Conservation (phyloP, 2,113 vertebrate species). For the Pogonocichla stellata region DNA sequence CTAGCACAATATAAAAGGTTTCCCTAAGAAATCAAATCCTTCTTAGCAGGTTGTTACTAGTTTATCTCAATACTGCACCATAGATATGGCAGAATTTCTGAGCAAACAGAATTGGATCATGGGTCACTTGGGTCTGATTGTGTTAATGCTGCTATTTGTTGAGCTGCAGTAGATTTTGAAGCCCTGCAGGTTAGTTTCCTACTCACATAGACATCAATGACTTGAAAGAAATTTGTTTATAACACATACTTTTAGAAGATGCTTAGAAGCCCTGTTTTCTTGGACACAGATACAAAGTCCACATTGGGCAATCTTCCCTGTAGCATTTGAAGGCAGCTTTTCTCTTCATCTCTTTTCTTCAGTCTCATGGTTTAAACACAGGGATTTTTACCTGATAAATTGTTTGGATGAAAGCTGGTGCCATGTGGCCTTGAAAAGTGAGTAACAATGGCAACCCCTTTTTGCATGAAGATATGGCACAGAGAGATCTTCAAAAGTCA, state of each 20-base stretch:
- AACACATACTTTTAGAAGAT: background rate
- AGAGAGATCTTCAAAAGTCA: background rate
- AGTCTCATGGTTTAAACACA: background rate
- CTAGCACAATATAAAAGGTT: background rate
- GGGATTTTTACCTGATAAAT: background rate
- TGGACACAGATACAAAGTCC: background rate
- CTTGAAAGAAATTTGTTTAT: background rate
- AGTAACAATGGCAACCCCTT: background rate
- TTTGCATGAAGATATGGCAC: background rate
- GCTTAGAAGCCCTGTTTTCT: background rate
- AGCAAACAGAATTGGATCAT: background rate
- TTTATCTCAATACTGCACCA: background rate
- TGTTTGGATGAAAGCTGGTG: background rate
- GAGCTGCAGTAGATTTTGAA: background rate
- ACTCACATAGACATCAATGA: background rate
- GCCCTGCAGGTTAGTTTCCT: background rate
- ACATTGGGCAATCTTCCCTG: accelerated
- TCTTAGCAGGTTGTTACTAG: background rate
- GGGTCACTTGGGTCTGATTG: background rate
- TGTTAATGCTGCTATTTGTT: background rate
- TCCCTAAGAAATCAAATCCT: background rate
- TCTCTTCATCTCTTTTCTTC: background rate
- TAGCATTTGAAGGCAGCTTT: background rate
- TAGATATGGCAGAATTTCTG: background rate
- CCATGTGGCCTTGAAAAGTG: background rate